Conservation (phyloP, 2,888 invertebrate species). For the Xestia sexstrigata region DNA sequence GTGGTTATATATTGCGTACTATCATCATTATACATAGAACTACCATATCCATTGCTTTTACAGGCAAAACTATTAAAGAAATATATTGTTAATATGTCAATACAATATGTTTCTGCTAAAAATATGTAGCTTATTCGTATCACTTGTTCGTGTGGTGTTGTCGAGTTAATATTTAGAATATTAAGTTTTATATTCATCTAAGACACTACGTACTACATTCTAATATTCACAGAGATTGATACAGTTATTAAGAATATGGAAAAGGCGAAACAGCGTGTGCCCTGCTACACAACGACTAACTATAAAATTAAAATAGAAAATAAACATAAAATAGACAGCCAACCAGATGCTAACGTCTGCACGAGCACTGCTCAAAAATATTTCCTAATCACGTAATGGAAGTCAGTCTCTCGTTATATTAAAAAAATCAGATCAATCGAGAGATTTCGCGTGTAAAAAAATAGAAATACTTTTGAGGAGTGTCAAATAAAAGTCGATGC, state of each 20-base stretch:
- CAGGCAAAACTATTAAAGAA: conserved; percentile 85
- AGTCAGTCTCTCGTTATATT: conserved; percentile 69
- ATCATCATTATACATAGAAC: conserved; percentile 53
- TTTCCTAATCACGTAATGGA: conserved; percentile 62
- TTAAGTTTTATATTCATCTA: conserved; percentile 86
- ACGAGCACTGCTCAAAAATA: conserved; percentile 72
- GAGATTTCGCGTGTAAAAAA: conserved; percentile 69
- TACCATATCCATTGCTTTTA: conserved; percentile 83
- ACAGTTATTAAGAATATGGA: conserved; percentile 83
- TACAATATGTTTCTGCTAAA: conserved; percentile 79
- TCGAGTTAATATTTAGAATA: conserved; percentile 89
- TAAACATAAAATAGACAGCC: conserved; percentile 78
- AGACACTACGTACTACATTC: conserved; percentile 88
- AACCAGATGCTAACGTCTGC: conserved; percentile 72
- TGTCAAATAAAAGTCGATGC: conserved; percentile 60
- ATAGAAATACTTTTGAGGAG: conserved; percentile 70
- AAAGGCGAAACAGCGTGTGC: conserved; percentile 87
- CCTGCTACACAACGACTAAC: conserved; percentile 79
- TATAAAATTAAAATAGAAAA: conserved; percentile 72
- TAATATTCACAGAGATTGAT: conserved; percentile 90
- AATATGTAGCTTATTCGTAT: conserved; percentile 87
- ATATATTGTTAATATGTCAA: conserved; percentile 80
- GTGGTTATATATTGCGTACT: conserved; percentile 75
- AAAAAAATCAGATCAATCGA: conserved; percentile 74
- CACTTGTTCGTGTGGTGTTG: conserved; percentile 89